These are phyloP conservation scores for Odontomyia ornata DNA, from an alignment of 2,888 invertebrate species.

Conservation along the genomic window DNA sequence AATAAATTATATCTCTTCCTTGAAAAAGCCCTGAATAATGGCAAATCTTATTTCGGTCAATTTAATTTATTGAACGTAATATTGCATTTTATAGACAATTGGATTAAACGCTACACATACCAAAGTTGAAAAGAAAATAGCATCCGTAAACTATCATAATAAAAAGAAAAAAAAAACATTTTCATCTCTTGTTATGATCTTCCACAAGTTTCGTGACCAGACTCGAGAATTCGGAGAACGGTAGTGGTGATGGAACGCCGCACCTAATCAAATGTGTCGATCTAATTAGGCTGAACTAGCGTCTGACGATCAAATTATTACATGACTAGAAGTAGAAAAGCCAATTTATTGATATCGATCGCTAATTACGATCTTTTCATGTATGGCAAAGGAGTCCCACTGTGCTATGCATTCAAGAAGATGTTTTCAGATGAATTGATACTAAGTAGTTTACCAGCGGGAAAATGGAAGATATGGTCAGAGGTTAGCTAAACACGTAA, in stretches of 20 bases:
- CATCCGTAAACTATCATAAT: too few species aligned
- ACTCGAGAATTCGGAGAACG: not conserved
- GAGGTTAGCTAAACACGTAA: too few species aligned
- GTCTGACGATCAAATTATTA: slow-evolving; percentile 19
- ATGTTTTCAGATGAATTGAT: not conserved
- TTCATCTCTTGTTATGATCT: not conserved
- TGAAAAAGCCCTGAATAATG: too few species aligned
- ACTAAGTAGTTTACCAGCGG: not conserved
- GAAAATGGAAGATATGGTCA: not conserved
- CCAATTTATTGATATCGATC: slow-evolving; percentile 39
- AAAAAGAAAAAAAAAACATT: too few species aligned
- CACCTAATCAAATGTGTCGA: slow-evolving; percentile 35
- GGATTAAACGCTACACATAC: too few species aligned
- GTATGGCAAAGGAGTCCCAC: slow-evolving; percentile 2
- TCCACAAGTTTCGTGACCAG: slow-evolving; percentile 7
- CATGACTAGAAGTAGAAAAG: slow-evolving; percentile 16
- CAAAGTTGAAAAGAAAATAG: too few species aligned
- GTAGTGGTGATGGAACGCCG: slow-evolving; percentile 13
- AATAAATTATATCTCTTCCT: too few species aligned
- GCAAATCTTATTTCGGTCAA: too few species aligned
- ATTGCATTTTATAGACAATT: too few species aligned
- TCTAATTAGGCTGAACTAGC: slow-evolving; percentile 33
- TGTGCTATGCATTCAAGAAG: not conserved
- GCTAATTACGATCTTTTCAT: slow-evolving; percentile 37
- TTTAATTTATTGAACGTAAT: too few species aligned